Evolutionary conservation across 2,888 invertebrate species (phyloP).

Genomic region (Gymnoscelis rufifasciata): DNA sequence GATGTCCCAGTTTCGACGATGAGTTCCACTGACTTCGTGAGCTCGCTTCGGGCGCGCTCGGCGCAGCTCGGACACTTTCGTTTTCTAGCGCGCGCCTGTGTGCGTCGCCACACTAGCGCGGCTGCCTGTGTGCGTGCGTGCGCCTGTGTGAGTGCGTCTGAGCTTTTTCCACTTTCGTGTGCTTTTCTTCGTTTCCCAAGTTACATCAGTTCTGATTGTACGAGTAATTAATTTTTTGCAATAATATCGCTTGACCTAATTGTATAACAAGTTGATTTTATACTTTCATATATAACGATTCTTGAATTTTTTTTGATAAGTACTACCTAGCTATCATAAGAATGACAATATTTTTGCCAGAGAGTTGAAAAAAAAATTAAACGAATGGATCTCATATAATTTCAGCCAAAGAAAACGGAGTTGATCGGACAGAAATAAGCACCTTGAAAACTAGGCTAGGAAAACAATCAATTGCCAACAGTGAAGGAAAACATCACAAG

Average conservation of each 20-base stretch:
- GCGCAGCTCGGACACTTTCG: slow-evolving; percentile 74
- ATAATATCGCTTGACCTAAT: neutral
- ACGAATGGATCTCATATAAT: slow-evolving; percentile 1
- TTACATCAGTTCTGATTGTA: slow-evolving; percentile 65
- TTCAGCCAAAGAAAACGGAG: neutral
- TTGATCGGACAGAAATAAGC: neutral
- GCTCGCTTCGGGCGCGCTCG: slow-evolving; percentile 76
- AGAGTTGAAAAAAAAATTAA: too few relatives aligned
- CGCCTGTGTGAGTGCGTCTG: slow-evolving; percentile 28
- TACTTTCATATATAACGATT: too few relatives aligned
- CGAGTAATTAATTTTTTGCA: slow-evolving; percentile 39
- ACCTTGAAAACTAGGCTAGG: slow-evolving; percentile 2
- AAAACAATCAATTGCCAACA: slow-evolving; percentile 5
- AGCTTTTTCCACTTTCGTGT: slow-evolving; percentile 75
- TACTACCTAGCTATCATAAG: too few relatives aligned
- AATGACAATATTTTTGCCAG: too few relatives aligned
- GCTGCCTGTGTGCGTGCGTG: slow-evolving; percentile 22
- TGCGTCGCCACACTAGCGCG: slow-evolving; percentile 36
- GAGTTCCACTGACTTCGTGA: slow-evolving; percentile 78
- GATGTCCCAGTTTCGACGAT: slow-evolving; percentile 82
- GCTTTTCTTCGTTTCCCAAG: slow-evolving; percentile 72
- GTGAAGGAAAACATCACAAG: slow-evolving; percentile 24
- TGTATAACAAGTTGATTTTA: too few relatives aligned
- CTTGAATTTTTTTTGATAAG: too few relatives aligned
- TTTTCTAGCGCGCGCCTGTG: slow-evolving; percentile 67